Evolutionary conservation across 30 jellyfish, hydroid and myxozoan species (phyloP).

Genomic region (Rhopilema esculentum): DNA sequence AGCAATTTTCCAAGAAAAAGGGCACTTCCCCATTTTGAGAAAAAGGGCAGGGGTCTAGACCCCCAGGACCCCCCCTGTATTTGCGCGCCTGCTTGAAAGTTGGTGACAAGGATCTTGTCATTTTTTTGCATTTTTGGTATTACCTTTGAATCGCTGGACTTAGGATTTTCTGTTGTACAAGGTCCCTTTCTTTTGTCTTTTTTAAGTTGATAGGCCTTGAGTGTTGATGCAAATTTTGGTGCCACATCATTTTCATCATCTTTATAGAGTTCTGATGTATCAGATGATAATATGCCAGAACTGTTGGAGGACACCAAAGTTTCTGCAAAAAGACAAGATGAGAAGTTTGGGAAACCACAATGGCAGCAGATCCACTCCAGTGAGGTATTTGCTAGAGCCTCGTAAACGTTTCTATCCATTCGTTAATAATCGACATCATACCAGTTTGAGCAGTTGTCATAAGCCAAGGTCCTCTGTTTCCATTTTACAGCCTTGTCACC

Average conservation of each 20-base stretch:
- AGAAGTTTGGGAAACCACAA: constrained; percentile 44
- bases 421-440: too few relatives aligned
- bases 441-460: too few relatives aligned
- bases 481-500: too few relatives aligned
- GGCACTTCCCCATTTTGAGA: too few relatives aligned
- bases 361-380: constrained; percentile 38
- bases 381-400: constrained; percentile 8
- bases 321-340: constrained; percentile 3
- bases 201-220: neutral
- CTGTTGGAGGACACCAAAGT: constrained; percentile 18
- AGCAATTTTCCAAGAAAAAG: too few relatives aligned
- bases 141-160: too few relatives aligned
- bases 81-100: too few relatives aligned
- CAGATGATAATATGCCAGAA: neutral
- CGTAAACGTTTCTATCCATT: constrained; percentile 47
- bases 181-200: neutral
- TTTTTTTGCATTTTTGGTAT: too few relatives aligned
- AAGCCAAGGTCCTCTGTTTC: too few relatives aligned
- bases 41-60: too few relatives aligned
- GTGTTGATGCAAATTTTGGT: constrained; percentile 4
- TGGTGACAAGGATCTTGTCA: neutral
- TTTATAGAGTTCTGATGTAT: neutral
- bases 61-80: too few relatives aligned
- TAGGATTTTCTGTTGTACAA: too few relatives aligned
- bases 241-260: neutral